These are phyloP conservation scores for Archivesica marissinica DNA, from an alignment of 1,140 invertebrate genomes.

Conservation along the genomic window DNA sequence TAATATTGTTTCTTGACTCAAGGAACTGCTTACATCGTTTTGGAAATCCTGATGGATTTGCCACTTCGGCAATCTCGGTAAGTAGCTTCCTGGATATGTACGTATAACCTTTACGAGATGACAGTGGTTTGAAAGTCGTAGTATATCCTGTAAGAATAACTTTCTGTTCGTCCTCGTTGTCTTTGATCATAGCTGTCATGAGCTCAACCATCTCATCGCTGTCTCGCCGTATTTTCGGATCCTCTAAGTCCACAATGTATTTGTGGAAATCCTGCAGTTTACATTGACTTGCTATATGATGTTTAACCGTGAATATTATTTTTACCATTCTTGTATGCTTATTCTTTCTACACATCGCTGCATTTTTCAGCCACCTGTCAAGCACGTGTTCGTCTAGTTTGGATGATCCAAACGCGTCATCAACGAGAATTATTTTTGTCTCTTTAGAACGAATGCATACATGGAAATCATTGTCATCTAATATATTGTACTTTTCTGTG, in stretches of 20 bases:
- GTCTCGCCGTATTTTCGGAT: neutral
- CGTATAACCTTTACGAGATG: neutral
- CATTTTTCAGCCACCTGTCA: neutral
- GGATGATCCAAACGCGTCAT: neutral
- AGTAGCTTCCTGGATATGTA: neutral
- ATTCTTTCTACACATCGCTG: neutral
- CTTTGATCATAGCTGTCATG: neutral
- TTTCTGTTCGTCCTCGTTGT: neutral
- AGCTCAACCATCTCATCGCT: neutral
- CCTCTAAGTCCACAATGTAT: constrained; percentile 20
- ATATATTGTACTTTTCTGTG: neutral
- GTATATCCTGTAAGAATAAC: too few relatives aligned
- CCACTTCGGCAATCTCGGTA: neutral
- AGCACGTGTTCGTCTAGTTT: neutral
- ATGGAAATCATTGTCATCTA: neutral
- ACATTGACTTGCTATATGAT: neutral
- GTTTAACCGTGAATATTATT: neutral
- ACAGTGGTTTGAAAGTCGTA: neutral
- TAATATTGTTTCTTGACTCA: neutral
- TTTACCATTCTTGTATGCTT: neutral
- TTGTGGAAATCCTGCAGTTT: neutral
- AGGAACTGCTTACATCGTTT: neutral
- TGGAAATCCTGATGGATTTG: neutral
- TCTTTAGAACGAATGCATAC: neutral
- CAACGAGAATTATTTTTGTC: neutral